phyloP scores from a whole-genome alignment of 2,797 vertebrate species.

The Harpagifer antarcticus region DNA sequence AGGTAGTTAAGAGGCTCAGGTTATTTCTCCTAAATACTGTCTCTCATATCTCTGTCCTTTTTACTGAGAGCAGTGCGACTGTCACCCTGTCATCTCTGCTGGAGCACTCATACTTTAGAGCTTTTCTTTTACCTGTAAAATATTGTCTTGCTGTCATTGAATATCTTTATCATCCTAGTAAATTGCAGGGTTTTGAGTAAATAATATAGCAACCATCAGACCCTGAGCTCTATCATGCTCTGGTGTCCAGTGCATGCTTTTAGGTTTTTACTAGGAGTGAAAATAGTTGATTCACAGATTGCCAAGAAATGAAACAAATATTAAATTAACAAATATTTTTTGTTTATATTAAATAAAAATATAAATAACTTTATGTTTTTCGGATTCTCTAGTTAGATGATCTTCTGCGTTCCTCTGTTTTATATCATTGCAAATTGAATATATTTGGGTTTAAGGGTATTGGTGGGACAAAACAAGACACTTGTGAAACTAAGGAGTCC shows the following conservation, averaged over 20 bases:
- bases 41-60: slow-evolving; percentile 33
- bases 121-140: slow-evolving; percentile 64
- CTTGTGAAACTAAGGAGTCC: background rate
- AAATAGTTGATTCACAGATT: background rate
- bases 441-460: background rate
- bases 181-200: slow-evolving; percentile 50
- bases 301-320: background rate
- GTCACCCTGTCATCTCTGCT: slow-evolving; percentile 69
- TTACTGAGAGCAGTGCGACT: slow-evolving; percentile 26
- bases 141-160: slow-evolving; percentile 21
- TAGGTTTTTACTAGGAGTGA: background rate
- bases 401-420: background rate
- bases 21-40: slow-evolving; percentile 59
- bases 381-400: background rate
- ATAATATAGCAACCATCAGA: slow-evolving; percentile 11
- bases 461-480: background rate
- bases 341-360: too few species aligned
- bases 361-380: too few species aligned
- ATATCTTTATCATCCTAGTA: slow-evolving; percentile 20
- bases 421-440: background rate
- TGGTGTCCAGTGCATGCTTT: background rate
- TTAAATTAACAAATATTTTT: too few species aligned
- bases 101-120: slow-evolving; percentile 65
- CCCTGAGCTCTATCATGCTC: background rate
- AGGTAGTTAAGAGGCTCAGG: slow-evolving; percentile 72